Percentiles rank a stretch among this genome's conserved stretches.
Conservation (phyloP, 2,797 vertebrate species). For the Lithobates sylvaticus region DNA sequence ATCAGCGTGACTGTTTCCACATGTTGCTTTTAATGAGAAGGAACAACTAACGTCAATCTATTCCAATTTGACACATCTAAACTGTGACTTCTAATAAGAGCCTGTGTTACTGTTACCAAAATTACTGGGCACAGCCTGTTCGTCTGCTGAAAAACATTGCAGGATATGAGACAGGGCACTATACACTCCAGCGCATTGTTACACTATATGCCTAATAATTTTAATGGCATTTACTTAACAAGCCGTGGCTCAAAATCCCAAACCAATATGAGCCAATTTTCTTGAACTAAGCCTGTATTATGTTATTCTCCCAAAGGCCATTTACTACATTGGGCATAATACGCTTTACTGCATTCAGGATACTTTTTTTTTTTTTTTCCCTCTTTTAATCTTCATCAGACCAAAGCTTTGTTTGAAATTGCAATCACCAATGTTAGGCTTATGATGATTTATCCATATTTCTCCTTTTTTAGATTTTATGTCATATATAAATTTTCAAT, state of each 20-base stretch:
- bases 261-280: conserved; percentile 59
- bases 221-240: conserved; percentile 62
- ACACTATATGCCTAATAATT: conserved; percentile 53
- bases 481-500: not conserved
- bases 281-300: conserved; percentile 52
- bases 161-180: conserved; percentile 29
- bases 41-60: not conserved
- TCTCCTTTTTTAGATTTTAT: not conserved
- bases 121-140: conserved; percentile 21
- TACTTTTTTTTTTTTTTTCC: conserved; percentile 14
- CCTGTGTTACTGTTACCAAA: not conserved
- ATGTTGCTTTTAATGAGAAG: conserved; percentile 4
- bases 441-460: not conserved
- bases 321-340: conserved; percentile 54
- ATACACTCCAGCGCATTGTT: conserved; percentile 17
- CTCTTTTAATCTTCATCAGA: conserved; percentile 12
- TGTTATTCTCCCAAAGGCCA: conserved; percentile 54
- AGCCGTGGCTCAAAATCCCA: conserved; percentile 56
- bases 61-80: conserved; percentile 1
- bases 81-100: conserved; percentile 4
- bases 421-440: not conserved
- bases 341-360: conserved; percentile 37
- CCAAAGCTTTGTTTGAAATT: conserved; percentile 17
- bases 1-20: not conserved
- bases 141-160: conserved; percentile 1